phyloP scores from a whole-genome alignment of 23 tunicate genomes.

The Ciona savignyi region DNA sequence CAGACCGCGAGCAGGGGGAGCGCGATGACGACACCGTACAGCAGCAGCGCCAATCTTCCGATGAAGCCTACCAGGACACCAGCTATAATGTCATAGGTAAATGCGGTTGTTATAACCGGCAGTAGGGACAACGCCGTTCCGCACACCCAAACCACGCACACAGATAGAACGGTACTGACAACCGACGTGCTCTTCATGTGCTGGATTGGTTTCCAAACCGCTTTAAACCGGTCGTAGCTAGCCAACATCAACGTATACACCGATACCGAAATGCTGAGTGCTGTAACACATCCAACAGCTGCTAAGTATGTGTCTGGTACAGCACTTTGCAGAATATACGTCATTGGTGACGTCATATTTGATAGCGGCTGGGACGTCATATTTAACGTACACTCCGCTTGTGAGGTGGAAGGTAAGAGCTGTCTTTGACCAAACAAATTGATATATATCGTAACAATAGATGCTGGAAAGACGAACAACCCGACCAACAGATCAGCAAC shows the following conservation, averaged over 20 bases:
- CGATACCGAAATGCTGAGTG: too few species aligned
- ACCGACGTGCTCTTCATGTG: constrained; percentile 21
- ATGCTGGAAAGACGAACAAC: constrained; percentile 15
- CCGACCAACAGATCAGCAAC: too few species aligned
- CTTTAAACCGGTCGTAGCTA: constrained; percentile 45
- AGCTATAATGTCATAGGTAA: too few species aligned
- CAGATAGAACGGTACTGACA: neutral
- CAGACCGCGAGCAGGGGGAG: constrained; percentile 20
- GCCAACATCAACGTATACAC: too few species aligned
- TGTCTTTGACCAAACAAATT: constrained; percentile 16
- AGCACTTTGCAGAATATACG: too few species aligned
- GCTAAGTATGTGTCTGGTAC: too few species aligned
- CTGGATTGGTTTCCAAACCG: constrained; percentile 17
- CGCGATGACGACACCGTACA: constrained; percentile 1
- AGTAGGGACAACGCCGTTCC: constrained; percentile 8
- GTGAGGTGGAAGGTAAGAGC: too few species aligned
- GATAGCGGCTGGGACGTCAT: neutral
- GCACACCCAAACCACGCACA: constrained; percentile 12
- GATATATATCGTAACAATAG: constrained; percentile 1
- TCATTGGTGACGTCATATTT: too few species aligned
- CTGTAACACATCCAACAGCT: constrained; percentile 2
- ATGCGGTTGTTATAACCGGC: constrained; percentile 7
- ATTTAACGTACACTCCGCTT: neutral
- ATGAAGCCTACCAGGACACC: constrained; percentile 14
- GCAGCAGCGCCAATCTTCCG: neutral